Evolutionary conservation across 2,113 vertebrate genomes (phyloP).

Genomic region (Chunga burmeisteri): DNA sequence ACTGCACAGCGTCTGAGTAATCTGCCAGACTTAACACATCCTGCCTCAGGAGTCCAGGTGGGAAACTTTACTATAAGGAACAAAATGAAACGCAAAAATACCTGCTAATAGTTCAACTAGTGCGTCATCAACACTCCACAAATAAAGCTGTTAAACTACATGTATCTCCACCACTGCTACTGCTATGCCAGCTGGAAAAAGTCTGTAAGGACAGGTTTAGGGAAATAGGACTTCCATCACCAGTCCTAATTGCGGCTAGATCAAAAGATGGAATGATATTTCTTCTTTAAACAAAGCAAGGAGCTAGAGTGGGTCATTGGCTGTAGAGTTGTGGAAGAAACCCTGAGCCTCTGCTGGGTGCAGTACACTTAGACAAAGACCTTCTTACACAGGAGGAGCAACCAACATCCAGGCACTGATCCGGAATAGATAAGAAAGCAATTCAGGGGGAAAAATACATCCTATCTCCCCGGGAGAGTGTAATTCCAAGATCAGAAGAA

Average conservation of each 20-base stretch:
- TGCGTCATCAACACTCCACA: constrained; percentile 13
- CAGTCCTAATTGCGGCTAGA: neutral
- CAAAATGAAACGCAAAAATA: constrained; percentile 48
- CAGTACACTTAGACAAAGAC: neutral
- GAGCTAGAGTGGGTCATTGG: neutral
- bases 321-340: neutral
- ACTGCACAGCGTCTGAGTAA: constrained; percentile 16
- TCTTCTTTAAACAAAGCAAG: neutral
- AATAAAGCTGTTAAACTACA: constrained; percentile 1
- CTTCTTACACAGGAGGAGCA: neutral
- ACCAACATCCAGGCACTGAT: neutral
- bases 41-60: constrained; percentile 61
- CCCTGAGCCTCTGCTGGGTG: neutral
- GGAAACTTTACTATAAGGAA: constrained; percentile 46
- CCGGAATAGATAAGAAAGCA: neutral
- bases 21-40: constrained; percentile 56
- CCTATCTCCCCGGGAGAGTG: neutral
- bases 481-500: neutral
- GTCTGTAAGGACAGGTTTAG: neutral
- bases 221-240: neutral
- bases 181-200: neutral
- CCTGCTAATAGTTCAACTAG: constrained; percentile 2
- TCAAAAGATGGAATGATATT: neutral
- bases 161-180: neutral
- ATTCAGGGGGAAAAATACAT: neutral